These are phyloP conservation scores for Omphaloscelis lunosa DNA, from an alignment of 2,888 invertebrate genomes.

Conservation along the genomic window DNA sequence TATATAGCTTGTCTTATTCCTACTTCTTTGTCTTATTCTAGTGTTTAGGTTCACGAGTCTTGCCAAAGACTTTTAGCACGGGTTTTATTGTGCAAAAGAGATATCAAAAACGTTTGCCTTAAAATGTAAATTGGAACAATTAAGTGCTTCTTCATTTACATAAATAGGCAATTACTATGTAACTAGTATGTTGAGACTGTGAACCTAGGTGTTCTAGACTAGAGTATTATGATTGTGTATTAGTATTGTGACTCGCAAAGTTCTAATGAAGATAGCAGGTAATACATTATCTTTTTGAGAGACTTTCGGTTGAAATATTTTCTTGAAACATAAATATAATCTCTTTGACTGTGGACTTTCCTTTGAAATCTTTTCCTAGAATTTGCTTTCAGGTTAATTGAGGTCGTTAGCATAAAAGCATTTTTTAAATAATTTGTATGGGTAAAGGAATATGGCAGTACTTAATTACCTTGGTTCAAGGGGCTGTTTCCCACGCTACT, in stretches of 20 bases:
- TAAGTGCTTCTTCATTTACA: conserved; percentile 55
- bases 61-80: conserved; percentile 34
- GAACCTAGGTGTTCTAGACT: conserved; percentile 25
- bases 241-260: conserved; percentile 19
- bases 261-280: conserved; percentile 14
- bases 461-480: neutral
- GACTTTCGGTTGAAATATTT: neutral
- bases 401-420: neutral
- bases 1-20: conserved; percentile 16
- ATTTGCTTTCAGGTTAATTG: neutral
- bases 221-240: conserved; percentile 12
- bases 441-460: neutral
- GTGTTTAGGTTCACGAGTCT: conserved; percentile 39
- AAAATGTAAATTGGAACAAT: conserved; percentile 59
- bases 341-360: neutral
- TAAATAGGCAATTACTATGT: conserved; percentile 59
- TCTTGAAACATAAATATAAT: neutral
- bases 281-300: neutral
- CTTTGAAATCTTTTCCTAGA: conserved; percentile 1
- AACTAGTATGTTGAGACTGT: conserved; percentile 45
- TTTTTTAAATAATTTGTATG: neutral
- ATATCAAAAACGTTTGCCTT: conserved; percentile 54
- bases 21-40: conserved; percentile 37
- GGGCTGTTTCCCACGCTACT: neutral
- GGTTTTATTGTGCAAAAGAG: conserved; percentile 42